Percentiles rank a stretch among this genome's conserved stretches.
phyloP scores from a whole-genome alignment of 2,113 vertebrate genomes.

The Polypterus bichir region DNA sequence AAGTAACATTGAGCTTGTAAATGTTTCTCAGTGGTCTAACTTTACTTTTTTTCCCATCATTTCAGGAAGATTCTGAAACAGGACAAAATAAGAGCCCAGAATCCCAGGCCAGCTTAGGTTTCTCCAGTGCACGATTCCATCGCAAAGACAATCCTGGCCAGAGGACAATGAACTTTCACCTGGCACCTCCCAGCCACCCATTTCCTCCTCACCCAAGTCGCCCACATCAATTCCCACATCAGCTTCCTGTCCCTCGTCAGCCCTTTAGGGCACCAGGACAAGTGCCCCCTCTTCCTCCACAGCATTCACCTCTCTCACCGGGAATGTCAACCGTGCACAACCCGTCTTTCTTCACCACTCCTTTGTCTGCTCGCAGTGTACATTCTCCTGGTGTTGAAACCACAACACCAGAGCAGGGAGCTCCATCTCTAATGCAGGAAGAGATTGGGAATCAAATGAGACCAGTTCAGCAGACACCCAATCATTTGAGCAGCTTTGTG shows the following conservation, averaged over 20 bases:
- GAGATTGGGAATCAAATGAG: conserved; percentile 63
- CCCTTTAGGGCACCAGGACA: conserved; percentile 61
- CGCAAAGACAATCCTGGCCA: conserved; percentile 79
- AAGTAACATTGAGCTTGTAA: too few species aligned
- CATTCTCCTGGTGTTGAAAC: conserved; percentile 76
- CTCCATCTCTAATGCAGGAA: conserved; percentile 57
- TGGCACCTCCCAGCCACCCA: conserved; percentile 68
- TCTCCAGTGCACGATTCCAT: conserved; percentile 67
- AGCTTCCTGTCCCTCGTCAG: conserved; percentile 69
- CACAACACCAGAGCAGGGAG: conserved; percentile 54
- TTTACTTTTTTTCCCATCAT: too few species aligned
- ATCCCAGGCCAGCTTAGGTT: conserved; percentile 56
- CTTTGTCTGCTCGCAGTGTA: conserved; percentile 59
- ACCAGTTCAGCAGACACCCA: conserved; percentile 43
- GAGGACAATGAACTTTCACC: conserved; percentile 74
- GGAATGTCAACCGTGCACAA: conserved; percentile 62
- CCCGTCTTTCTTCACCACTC: conserved; percentile 69
- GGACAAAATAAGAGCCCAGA: conserved; percentile 76
- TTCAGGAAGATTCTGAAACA: conserved; percentile 71
- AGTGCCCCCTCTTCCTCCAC: conserved; percentile 53
- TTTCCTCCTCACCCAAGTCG: conserved; percentile 55
- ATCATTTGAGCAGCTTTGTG: conserved; percentile 71
- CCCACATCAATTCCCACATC: conserved; percentile 51
- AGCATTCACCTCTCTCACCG: conserved; percentile 61
- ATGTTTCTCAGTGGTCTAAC: too few species aligned